Percentiles rank a stretch among this genome's conserved stretches.
Conservation (phyloP, 2,888 invertebrate species). For the Drosophila ochracea region DNA sequence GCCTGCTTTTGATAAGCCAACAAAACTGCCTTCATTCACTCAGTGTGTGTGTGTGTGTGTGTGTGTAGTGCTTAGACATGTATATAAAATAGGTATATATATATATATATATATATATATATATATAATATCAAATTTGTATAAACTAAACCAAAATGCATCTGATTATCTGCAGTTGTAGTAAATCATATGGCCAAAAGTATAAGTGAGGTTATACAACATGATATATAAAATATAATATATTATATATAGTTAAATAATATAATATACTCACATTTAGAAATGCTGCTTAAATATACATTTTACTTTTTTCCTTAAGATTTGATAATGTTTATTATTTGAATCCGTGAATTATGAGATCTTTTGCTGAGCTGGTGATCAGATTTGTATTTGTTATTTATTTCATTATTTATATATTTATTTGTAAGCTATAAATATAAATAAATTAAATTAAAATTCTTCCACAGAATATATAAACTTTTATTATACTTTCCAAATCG, state of each 20-base stretch:
- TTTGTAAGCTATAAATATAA: no score
- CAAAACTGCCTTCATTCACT: slow-evolving; percentile 53
- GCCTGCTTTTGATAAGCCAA: slow-evolving; percentile 79
- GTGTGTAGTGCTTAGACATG: slow-evolving; percentile 18
- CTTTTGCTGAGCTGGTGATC: neutral
- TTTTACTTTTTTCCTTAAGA: neutral
- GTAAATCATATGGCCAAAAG: neutral
- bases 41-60: slow-evolving; percentile 29
- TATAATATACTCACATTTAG: neutral
- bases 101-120: no score
- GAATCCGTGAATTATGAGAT: neutral
- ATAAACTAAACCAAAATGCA: slow-evolving; percentile 27
- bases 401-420: neutral
- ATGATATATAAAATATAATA: neutral
- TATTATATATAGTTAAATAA: no score
- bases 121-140: slow-evolving; percentile 70
- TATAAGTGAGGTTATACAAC: neutral
- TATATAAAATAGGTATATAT: neutral
- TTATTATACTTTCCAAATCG: no score
- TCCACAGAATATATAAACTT: neutral
- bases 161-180: neutral
- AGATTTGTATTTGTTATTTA: neutral
- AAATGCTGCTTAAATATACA: no score
- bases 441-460: no score
- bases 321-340: neutral